These are phyloP conservation scores for Ochropacha duplaris DNA, from an alignment of 2,888 invertebrate genomes.

Conservation along the genomic window DNA sequence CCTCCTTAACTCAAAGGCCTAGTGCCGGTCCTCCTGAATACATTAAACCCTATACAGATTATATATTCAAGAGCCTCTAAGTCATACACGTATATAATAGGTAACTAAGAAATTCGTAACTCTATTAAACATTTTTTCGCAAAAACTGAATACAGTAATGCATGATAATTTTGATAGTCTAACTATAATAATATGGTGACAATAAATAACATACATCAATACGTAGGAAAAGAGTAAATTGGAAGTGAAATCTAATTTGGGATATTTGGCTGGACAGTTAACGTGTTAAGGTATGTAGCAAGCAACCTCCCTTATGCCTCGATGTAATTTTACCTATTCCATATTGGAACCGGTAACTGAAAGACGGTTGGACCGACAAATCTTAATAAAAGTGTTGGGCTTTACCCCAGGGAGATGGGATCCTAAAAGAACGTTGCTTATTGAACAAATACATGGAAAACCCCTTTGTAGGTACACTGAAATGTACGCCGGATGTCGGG, in stretches of 20 bases:
- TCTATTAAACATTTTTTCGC: neutral
- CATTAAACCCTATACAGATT: slow-evolving; percentile 2
- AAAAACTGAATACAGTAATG: neutral
- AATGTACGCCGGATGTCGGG: neutral
- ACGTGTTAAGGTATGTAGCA: too few relatives aligned
- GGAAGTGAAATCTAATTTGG: too few relatives aligned
- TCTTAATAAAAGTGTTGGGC: neutral
- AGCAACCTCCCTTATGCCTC: neutral
- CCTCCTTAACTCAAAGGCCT: neutral
- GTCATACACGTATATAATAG: neutral
- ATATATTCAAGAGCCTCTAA: neutral
- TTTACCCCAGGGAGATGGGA: neutral
- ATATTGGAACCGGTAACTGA: neutral
- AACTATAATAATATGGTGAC: too few relatives aligned
- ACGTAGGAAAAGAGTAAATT: too few relatives aligned
- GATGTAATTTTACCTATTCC: neutral
- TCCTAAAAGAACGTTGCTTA: slow-evolving; percentile 1
- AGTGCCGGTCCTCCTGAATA: slow-evolving; percentile 1
- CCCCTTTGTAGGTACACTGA: slow-evolving; percentile 1
- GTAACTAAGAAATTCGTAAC: neutral
- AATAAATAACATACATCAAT: too few relatives aligned
- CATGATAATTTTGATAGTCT: neutral
- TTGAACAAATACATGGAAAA: slow-evolving; percentile 4
- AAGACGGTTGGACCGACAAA: neutral
- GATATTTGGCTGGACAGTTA: too few relatives aligned